Evolutionary conservation across 2,888 invertebrate species (phyloP), one percentile per base, ranked within the genome.

Genomic region (Teleiodes luculella): DNA sequence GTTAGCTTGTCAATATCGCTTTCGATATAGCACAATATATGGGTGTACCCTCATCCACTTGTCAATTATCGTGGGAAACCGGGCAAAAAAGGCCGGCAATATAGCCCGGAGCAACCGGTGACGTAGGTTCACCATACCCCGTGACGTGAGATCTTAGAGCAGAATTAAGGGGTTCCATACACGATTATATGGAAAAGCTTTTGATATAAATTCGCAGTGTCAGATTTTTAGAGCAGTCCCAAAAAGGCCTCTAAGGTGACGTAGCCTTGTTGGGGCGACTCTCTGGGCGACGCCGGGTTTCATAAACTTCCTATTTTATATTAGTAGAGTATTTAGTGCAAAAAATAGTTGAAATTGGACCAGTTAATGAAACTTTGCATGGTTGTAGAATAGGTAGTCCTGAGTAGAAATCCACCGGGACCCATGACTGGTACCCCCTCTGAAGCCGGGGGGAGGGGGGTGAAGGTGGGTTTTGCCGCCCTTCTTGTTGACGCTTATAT

Each of bases 51-150:
- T 82, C 70, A 80, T 86, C 76, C 62, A 51, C 63, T 67, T 80
- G 86, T 86, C 86, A 86, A 86, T 85, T 85, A 84, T 72, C 67
- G 65, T 64, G 60, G 66, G 18, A 37, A 49, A 49, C 11, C 28
- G 1, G 60, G 65, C 62, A 65, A 20, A 66, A 67, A 63, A 33
- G 45, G 31, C 30, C 39, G 16, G 37, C 55, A 56, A 54, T 54
- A 52, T 49, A 56, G 49, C 52, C 45, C 54, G 49, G 46, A 56
- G 50, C 59, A 59, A 59, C 70, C 70, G 65, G 70, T 73, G 74
- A 75, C 65, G 67, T 68, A 68, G 74, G 72, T 72, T 53, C 46
- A 51, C 52, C 57, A 52, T 13, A 46, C 20, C 11, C 3, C 20
- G 16, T 41, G 41, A 35, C 48, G 33, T 16, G 18, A 13, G 13